phyloP scores from a whole-genome alignment of 1,140 invertebrate species.

The Conus ventricosus region DNA sequence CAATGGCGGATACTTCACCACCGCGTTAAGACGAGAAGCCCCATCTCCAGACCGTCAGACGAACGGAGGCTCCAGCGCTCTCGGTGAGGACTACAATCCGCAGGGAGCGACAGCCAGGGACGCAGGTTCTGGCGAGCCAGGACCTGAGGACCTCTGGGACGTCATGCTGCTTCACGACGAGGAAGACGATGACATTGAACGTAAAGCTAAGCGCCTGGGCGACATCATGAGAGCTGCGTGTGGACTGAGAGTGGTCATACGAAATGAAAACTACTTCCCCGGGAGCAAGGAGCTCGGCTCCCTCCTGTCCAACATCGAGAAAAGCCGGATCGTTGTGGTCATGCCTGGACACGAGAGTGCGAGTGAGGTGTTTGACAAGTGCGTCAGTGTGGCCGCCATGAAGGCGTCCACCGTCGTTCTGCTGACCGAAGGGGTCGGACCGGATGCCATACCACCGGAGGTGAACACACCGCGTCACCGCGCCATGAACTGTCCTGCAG shows the following conservation, averaged over 20 bases:
- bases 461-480: not conserved
- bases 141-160: not conserved
- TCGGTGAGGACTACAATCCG: not conserved
- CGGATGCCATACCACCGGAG: not conserved
- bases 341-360: not conserved
- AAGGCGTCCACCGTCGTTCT: not conserved
- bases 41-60: not conserved
- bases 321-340: not conserved
- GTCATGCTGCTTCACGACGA: constrained; percentile 21
- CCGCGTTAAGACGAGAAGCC: not conserved
- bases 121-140: not conserved
- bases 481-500: not conserved
- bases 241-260: not conserved
- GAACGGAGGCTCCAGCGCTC: not conserved
- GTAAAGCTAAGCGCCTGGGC: not conserved
- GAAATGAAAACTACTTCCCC: not conserved
- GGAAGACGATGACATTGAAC: constrained; percentile 7
- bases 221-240: not conserved
- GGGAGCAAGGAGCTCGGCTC: not conserved
- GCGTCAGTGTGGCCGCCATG: not conserved
- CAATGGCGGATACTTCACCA: not conserved
- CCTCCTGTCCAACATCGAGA: not conserved
- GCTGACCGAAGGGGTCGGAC: not conserved
- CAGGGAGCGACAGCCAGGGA: not conserved
- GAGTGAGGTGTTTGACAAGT: not conserved